Conservation (phyloP, 2,888 invertebrate species). For the Cosmorhoe ocellata region DNA sequence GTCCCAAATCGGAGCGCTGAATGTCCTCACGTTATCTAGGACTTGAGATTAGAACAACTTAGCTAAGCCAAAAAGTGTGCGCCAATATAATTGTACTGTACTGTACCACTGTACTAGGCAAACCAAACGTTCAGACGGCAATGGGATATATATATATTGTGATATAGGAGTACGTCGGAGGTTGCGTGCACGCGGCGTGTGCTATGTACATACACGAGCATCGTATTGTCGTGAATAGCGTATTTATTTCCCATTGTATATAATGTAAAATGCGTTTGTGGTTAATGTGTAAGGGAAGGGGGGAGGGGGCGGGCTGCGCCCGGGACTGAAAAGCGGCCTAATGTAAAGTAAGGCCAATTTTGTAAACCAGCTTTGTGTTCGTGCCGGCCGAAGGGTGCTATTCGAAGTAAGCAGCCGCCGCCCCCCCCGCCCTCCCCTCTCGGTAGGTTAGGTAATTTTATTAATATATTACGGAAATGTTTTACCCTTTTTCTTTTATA, state of each 20-base stretch:
- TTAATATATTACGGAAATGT: conserved; percentile 71
- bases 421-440: no score
- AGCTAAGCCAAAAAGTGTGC: conserved; percentile 76
- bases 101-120: conserved; percentile 33
- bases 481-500: conserved; percentile 62
- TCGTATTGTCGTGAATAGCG: conserved; percentile 62
- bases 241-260: conserved; percentile 81
- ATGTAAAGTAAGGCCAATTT: conserved; percentile 33
- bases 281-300: conserved; percentile 42
- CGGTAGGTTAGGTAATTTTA: conserved; percentile 58
- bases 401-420: conserved; percentile 36
- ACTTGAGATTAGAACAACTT: conserved; percentile 46
- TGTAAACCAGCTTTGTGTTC: conserved; percentile 22
- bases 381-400: conserved; percentile 27
- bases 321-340: conserved; percentile 50
- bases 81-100: conserved; percentile 52
- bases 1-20: neutral
- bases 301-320: conserved; percentile 43
- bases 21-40: conserved; percentile 3
- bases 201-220: conserved; percentile 72
- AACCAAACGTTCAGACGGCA: conserved; percentile 47
- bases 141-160: conserved; percentile 63
- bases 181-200: conserved; percentile 41
- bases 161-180: conserved; percentile 47
- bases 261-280: conserved; percentile 66